Conservation (phyloP, 2,888 invertebrate genomes). For the Tetragonula carbonaria region DNA sequence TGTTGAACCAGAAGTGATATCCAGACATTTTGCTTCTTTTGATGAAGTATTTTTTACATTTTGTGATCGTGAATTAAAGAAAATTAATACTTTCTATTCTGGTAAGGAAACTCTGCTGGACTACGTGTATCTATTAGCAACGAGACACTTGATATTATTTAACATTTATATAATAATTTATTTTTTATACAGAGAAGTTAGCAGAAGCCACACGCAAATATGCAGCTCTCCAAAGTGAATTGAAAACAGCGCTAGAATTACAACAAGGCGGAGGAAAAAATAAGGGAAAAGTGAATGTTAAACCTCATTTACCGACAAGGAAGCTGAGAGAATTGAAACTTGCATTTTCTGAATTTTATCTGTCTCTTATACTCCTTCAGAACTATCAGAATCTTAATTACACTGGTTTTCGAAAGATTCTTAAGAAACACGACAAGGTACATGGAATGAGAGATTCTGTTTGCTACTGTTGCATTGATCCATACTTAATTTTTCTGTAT, state of each 20-base stretch:
- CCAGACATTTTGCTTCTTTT: slow-evolving; percentile 95
- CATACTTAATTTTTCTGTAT: slow-evolving; percentile 35
- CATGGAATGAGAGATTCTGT: slow-evolving; percentile 6
- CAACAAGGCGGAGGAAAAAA: slow-evolving; percentile 83
- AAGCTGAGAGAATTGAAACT: slow-evolving; percentile 97
- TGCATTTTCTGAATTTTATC: slow-evolving; percentile 99
- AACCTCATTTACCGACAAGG: slow-evolving; percentile 88
- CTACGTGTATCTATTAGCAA: background rate
- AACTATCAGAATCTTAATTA: slow-evolving; percentile 99
- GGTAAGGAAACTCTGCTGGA: slow-evolving; percentile 85
- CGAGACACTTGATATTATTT: background rate
- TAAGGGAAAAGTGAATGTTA: slow-evolving; percentile 80
- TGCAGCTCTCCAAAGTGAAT: slow-evolving; percentile 94
- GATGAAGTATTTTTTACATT: slow-evolving; percentile 98
- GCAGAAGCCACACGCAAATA: slow-evolving; percentile 98
- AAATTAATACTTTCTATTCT: slow-evolving; percentile 98
- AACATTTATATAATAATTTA: background rate
- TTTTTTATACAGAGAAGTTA: slow-evolving; percentile 92
- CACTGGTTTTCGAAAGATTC: slow-evolving; percentile 99
- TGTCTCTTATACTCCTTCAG: slow-evolving; percentile 97
- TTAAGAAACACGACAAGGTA: slow-evolving; percentile 99
- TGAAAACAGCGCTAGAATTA: slow-evolving; percentile 85
- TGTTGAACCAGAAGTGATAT: slow-evolving; percentile 94
- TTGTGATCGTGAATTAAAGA: slow-evolving; percentile 97
- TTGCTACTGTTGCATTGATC: slow-evolving; percentile 5